Percentiles rank a stretch among this genome's conserved stretches.
Conservation (phyloP, 2,113 vertebrate species). For the Fregetta grallaria region DNA sequence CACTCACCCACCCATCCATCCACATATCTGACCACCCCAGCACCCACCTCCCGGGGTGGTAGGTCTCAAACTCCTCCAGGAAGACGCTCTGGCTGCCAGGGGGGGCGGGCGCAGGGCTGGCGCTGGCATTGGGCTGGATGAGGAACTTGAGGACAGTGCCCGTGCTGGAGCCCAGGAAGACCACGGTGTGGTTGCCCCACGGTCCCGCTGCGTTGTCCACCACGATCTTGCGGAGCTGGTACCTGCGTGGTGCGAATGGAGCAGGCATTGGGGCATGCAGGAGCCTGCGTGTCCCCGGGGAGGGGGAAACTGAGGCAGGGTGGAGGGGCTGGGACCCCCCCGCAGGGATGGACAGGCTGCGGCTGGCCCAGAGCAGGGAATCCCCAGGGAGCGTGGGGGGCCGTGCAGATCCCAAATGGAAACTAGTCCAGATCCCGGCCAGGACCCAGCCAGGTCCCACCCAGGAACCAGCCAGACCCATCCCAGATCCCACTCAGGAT, state of each 20-base stretch:
- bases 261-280: fast-evolving
- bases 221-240: slow-evolving; percentile 91
- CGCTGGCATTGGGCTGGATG: slow-evolving; percentile 81
- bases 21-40: too few relatives aligned
- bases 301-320: background rate
- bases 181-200: slow-evolving; percentile 86
- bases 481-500: too few relatives aligned
- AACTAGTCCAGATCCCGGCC: background rate
- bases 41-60: slow-evolving; percentile 90
- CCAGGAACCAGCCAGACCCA: background rate
- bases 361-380: background rate
- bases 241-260: slow-evolving; percentile 64
- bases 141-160: slow-evolving; percentile 95
- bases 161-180: slow-evolving; percentile 90
- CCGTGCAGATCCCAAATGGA: background rate
- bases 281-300: fast-evolving
- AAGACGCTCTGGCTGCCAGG: slow-evolving; percentile 81
- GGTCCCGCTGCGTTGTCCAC: slow-evolving; percentile 89
- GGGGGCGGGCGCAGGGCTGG: background rate
- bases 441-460: background rate
- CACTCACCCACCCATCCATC: too few relatives aligned
- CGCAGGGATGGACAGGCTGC: fast-evolving
- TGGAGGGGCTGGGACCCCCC: background rate
- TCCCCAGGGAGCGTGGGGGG: fast-evolving
- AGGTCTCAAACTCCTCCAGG: slow-evolving; percentile 94